Conservation (phyloP, 2,888 invertebrate species). For the Bembecia ichneumoniformis region DNA sequence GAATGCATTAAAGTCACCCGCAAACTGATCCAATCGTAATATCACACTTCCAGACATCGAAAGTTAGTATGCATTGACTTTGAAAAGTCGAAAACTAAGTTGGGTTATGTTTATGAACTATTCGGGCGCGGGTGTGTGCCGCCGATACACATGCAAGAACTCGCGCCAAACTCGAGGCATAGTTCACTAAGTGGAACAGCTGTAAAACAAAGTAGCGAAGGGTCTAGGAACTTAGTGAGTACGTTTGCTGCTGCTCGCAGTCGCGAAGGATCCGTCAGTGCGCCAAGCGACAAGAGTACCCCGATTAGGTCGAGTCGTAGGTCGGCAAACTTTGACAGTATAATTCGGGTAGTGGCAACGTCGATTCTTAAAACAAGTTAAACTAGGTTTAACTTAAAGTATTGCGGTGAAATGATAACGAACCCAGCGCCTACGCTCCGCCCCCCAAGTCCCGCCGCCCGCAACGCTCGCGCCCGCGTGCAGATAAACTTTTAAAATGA, state of each 20-base stretch:
- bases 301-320: constrained; percentile 16
- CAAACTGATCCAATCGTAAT: constrained; percentile 70
- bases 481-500: constrained; percentile 75
- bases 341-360: constrained; percentile 36
- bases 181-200: constrained; percentile 73
- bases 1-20: constrained; percentile 68
- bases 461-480: constrained; percentile 48
- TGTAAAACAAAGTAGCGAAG: constrained; percentile 72
- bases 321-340: constrained; percentile 52
- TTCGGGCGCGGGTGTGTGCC: constrained; percentile 68
- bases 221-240: constrained; percentile 71
- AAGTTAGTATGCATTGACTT: constrained; percentile 74
- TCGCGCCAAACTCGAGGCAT: constrained; percentile 70
- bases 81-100: constrained; percentile 73
- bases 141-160: constrained; percentile 71
- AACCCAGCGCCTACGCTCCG: constrained; percentile 46
- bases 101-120: constrained; percentile 73
- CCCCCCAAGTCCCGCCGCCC: constrained; percentile 35
- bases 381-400: constrained; percentile 69
- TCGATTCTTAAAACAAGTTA: constrained; percentile 64
- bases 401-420: constrained; percentile 63
- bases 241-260: constrained; percentile 55
- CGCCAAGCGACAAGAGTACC: constrained; percentile 20
- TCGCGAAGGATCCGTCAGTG: constrained; percentile 35
- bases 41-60: constrained; percentile 68